These are phyloP conservation scores for Macroglossus sobrinus DNA, from an alignment of 2,113 vertebrate genomes.

Conservation along the genomic window DNA sequence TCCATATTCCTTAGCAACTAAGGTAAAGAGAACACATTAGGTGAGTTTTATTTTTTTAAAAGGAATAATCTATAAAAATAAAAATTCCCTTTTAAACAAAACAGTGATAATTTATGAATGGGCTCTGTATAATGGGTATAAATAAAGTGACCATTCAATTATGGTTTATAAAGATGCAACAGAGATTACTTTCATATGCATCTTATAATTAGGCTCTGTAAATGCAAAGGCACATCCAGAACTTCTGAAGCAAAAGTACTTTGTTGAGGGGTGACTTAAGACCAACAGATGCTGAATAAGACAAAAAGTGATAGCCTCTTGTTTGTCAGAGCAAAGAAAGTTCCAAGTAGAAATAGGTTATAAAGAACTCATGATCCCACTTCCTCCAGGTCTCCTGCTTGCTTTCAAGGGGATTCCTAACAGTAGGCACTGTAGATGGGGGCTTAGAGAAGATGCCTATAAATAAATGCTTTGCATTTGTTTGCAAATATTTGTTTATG, in stretches of 20 bases:
- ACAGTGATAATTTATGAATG: not conserved
- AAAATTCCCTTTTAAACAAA: not conserved
- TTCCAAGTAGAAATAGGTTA: not conserved
- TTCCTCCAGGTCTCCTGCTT: not conserved
- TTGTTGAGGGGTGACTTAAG: not conserved
- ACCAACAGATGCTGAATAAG: not conserved
- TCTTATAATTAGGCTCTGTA: not conserved
- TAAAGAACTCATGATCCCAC: not conserved
- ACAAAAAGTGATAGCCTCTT: not conserved
- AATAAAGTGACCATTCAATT: not conserved
- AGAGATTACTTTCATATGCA: not conserved
- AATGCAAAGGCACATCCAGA: constrained; percentile 36
- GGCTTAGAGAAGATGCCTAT: not conserved
- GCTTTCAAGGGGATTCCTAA: not conserved
- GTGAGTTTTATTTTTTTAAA: constrained; percentile 22
- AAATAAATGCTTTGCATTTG: not conserved
- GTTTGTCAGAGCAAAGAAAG: not conserved
- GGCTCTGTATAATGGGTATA: not conserved
- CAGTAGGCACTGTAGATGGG: not conserved
- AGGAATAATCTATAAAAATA: constrained; percentile 1
- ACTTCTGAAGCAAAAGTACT: constrained; percentile 13
- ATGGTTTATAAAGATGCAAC: not conserved
- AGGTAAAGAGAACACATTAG: not conserved
- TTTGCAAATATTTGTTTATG: not conserved
- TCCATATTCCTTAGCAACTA: not conserved